Evolutionary conservation across 2,888 invertebrate genomes (phyloP), one percentile per base, ranked within the genome.

Genomic region (Leptopilina syphax): DNA sequence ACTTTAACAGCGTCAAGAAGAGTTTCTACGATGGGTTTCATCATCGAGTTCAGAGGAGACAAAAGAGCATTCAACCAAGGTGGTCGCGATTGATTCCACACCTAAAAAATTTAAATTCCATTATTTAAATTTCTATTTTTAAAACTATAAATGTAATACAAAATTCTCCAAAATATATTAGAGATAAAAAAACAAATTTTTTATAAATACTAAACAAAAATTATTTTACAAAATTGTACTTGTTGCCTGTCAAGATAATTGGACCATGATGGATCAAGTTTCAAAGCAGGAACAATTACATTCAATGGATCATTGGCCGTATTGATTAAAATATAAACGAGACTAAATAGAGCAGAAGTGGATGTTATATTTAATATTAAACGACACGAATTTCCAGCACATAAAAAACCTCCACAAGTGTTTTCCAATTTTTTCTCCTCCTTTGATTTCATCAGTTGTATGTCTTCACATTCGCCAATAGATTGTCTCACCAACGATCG

Each of bases 61-160:
- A 96, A 88, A 12, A 96, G 92, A 0, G 95, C 96, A 77, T 96
- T 95, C 79, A 96, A 92, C 97, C 97, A 97, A 0, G 96, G 94
- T 13, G 96, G 96, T 60, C 96, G 93, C 54, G 95, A 95, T 88
- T 96, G 96, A 89, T 96, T 96, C 97, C 97, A 97, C 1, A 97
- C 95, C 96, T 96, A 82, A n/a, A 73, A n/a, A 57, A 24, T 44
- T 47, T 7, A 41, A 27, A 4, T 77, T 5, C 1, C 63, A 27
- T 44, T 73, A 54, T 27, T 18, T 18, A 34, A 34, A 34, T 34
- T 3, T 34, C 4, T 3, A 34, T 3, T 34, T 34, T 34, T 4
- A 34, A 34, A 34, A 34, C 34, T 3, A 34, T 34, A 34, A 2
- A 4, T 34, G 1, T 34, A 34, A 34, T 34, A 34, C 0, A 34